These are phyloP conservation scores for Manis javanica DNA, from an alignment of 2,797 vertebrate genomes.

Conservation along the genomic window DNA sequence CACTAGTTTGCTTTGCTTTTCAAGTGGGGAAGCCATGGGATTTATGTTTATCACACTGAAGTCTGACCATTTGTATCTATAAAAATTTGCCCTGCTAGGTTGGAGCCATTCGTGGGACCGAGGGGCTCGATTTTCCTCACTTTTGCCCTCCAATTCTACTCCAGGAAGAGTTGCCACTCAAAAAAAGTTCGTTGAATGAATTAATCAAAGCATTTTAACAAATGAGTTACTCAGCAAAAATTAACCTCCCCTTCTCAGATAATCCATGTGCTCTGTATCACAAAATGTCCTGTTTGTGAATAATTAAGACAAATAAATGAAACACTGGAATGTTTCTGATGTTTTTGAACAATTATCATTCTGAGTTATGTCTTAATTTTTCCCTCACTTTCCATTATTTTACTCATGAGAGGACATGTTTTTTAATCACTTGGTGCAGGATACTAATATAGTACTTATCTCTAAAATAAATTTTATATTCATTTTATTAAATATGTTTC, in stretches of 20 bases:
- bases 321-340: slow-evolving; percentile 45
- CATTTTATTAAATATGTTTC: slow-evolving; percentile 84
- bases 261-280: neutral
- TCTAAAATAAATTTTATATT: slow-evolving; percentile 82
- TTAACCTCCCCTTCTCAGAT: slow-evolving; percentile 16
- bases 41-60: neutral
- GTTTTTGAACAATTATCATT: slow-evolving; percentile 73
- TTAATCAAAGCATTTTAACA: slow-evolving; percentile 13
- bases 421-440: slow-evolving; percentile 81
- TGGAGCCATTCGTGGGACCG: neutral
- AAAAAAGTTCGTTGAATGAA: neutral
- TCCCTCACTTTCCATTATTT: slow-evolving; percentile 78
- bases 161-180: slow-evolving; percentile 10
- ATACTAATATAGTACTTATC: slow-evolving; percentile 81
- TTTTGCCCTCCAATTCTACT: neutral
- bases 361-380: slow-evolving; percentile 74
- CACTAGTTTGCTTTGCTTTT: neutral
- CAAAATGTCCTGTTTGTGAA: slow-evolving; percentile 27
- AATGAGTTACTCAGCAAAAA: slow-evolving; percentile 41
- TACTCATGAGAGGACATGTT: slow-evolving; percentile 82
- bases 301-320: slow-evolving; percentile 50
- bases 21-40: neutral
- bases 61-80: neutral
- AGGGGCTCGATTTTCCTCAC: neutral
- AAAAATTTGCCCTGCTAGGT: neutral